phyloP scores from a whole-genome alignment of 2,113 vertebrate genomes.

The Sceloporus tristichus region DNA sequence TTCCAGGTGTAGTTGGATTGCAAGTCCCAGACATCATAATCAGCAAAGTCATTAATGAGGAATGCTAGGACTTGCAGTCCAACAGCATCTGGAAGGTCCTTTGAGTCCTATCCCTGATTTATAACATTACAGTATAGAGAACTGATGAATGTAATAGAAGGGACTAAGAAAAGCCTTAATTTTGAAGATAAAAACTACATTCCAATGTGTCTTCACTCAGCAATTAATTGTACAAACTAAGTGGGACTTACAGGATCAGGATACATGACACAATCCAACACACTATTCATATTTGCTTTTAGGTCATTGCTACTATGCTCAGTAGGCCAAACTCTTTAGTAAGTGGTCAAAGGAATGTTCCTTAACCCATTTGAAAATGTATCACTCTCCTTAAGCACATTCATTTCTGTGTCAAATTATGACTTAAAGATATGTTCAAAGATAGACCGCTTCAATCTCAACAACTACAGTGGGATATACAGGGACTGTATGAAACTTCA shows the following conservation, averaged over 20 bases:
- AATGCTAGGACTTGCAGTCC: too few species aligned
- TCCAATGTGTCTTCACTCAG: neutral
- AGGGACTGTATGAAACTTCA: neutral
- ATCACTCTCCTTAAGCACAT: neutral
- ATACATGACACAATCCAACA: neutral
- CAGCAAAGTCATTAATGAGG: too few species aligned
- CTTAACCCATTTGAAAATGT: neutral
- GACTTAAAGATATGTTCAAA: neutral
- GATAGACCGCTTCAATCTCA: neutral
- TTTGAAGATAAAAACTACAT: neutral
- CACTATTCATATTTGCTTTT: neutral
- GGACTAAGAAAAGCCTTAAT: neutral
- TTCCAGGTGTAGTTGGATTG: too few species aligned
- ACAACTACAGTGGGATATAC: neutral
- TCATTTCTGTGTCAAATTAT: neutral
- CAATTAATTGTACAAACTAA: neutral
- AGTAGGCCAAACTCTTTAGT: neutral
- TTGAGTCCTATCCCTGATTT: neutral
- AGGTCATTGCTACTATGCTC: neutral
- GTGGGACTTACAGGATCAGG: neutral
- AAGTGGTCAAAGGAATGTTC: neutral
- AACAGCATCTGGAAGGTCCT: too few species aligned
- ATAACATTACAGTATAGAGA: slow-evolving; percentile 1
- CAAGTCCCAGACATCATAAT: neutral
- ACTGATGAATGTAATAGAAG: neutral